Percentiles rank a stretch among this genome's conserved stretches.
phyloP scores from a whole-genome alignment of 2,888 invertebrate species.

The Thalpophila matura region DNA sequence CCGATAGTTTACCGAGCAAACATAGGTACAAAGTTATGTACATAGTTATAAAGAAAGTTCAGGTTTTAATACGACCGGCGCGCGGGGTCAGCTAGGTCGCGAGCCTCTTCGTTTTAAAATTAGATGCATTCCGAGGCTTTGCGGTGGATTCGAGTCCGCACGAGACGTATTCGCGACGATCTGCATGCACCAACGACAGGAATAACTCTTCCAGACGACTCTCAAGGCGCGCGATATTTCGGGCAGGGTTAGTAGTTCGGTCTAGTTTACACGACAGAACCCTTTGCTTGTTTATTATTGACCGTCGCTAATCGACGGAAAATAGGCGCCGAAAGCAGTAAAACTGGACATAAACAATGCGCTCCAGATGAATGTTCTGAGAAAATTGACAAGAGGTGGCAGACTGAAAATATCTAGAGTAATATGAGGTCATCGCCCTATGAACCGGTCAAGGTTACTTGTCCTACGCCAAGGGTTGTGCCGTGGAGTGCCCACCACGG shows the following conservation, averaged over 20 bases:
- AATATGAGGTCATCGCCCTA: conserved; percentile 80
- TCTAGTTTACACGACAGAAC: conserved; percentile 75
- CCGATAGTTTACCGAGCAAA: conserved; percentile 87
- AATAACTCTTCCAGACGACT: conserved; percentile 85
- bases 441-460: conserved; percentile 82
- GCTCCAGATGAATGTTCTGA: conserved; percentile 61
- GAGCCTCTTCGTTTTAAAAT: conserved; percentile 90
- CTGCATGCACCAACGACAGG: conserved; percentile 76
- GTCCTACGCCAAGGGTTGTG: conserved; percentile 72
- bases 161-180: conserved; percentile 81
- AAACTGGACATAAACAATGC: conserved; percentile 68
- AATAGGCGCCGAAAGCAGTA: conserved; percentile 67
- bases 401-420: conserved; percentile 59
- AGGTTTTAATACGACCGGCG: conserved; percentile 88
- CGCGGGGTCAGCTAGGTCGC: conserved; percentile 89
- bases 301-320: conserved; percentile 70
- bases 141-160: conserved; percentile 76
- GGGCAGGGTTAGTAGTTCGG: conserved; percentile 87
- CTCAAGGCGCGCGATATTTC: conserved; percentile 84
- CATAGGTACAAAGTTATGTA: conserved; percentile 88
- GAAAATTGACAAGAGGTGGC: conserved; percentile 59
- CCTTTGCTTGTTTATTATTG: conserved; percentile 75
- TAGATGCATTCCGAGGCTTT: conserved; percentile 90
- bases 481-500: conserved; percentile 53
- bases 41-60: conserved; percentile 90